phyloP scores from a whole-genome alignment of 2,888 invertebrate species.

The Anorthoa munda region DNA sequence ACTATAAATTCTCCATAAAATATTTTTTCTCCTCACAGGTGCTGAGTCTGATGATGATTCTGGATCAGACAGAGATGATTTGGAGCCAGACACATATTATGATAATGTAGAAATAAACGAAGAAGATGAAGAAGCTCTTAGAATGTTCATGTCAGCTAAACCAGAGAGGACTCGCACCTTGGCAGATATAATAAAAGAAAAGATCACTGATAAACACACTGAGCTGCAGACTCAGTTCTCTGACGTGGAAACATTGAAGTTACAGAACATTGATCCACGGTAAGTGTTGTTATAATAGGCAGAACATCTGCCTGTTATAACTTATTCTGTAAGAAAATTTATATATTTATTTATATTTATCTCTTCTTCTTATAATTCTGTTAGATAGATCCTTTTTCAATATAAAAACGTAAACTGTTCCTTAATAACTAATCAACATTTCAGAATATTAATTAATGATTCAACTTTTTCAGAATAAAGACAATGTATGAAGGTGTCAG shows the following conservation, averaged over 20 bases:
- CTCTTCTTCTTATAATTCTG: neutral
- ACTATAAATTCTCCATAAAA: too few relatives aligned
- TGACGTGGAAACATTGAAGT: constrained; percentile 93
- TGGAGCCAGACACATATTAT: constrained; percentile 92
- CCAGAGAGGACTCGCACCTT: constrained; percentile 93
- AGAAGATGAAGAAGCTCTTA: constrained; percentile 97
- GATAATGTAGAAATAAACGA: constrained; percentile 95
- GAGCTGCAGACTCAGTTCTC: constrained; percentile 97
- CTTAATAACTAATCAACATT: neutral
- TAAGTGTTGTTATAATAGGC: constrained; percentile 59
- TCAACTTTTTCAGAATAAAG: constrained; percentile 91
- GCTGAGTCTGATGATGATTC: constrained; percentile 86
- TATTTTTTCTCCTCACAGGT: constrained; percentile 65
- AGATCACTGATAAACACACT: constrained; percentile 97
- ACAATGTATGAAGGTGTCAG: constrained; percentile 97
- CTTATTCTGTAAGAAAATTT: neutral
- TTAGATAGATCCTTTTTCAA: neutral
- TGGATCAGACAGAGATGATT: constrained; percentile 89
- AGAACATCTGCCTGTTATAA: too few relatives aligned
- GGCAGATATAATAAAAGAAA: constrained; percentile 97
- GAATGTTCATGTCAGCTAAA: constrained; percentile 92
- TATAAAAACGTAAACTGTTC: neutral
- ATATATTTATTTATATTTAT: neutral
- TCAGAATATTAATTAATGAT: too few relatives aligned
- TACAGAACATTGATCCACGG: constrained; percentile 96